Evolutionary conservation across 2,888 invertebrate species (phyloP), one percentile per base, ranked within the genome.

Genomic region (Nowickia ferox): DNA sequence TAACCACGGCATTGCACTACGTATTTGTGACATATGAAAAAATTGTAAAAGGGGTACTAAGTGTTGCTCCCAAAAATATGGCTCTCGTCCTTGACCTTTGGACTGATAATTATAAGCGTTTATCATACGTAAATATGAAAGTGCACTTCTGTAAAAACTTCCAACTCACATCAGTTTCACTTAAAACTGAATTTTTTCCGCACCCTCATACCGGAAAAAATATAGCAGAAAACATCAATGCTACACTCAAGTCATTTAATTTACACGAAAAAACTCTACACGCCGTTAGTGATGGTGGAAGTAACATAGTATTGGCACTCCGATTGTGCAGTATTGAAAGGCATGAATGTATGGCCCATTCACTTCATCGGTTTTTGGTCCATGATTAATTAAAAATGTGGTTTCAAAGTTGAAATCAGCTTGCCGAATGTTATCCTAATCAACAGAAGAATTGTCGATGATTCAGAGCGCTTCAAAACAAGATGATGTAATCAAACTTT

Each of bases 171-270:
- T 38, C 30, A 9, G 66, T 38, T 8, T 68, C 66, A 9, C n/a
- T 77, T 0, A 77, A 77, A 59, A 77, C 76, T 0, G 76, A 77
- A 48, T 57, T 44, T 40, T 68, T 77, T 40, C 42, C 63, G n/a
- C 63, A 63, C 42, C 44, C 63, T 19, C 69, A 69, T 42, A 69
- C 69, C 10, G 69, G 66, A 10, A 1, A 15, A 40, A 15, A 9
- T 1, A 68, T 77, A 13, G 68, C 55, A 1, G 48, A 68, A 6
- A 68, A 30, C 19, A 48, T 68, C n/a, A n/a, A n/a, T n/a, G 1
- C 10, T 19, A 5, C 59, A 0, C 19, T 59, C 1, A 68, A 68
- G 2, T 19, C 10, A 1, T 77, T 57, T 3, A 59, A 48, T 15
- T 61, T 68, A 59, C 46, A 65, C 1, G 11, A 44, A 9, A 57